Base-by-base conservation (phyloP, 2,797 vertebrate genomes). In the Knipowitschia caucasica region DNA sequence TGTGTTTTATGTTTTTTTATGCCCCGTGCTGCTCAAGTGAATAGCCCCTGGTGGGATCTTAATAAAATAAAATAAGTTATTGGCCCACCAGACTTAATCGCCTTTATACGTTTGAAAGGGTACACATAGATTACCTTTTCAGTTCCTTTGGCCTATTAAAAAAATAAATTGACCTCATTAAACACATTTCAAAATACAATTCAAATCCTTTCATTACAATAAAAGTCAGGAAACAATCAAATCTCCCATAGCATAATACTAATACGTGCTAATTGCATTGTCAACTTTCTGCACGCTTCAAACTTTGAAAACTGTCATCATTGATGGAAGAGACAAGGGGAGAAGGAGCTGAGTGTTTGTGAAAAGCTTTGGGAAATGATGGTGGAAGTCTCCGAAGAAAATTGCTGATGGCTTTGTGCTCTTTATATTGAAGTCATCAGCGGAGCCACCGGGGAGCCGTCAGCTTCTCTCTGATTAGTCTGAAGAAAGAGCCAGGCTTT, bases 371-470 rank as follows among this genome's bases (percentile, higher is more conserved):
- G 47, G 27, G 12, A 14, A 18, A 36, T 55, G 26, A 12, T 10
- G 25, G 47, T 43, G 45, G 40, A 17, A 34, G 47, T 50, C 54
- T 46, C 31, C 27, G 23, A 35, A 67, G 47, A 44, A 61, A 38
- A 55, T 30, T 43, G 36, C 53, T 67, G 64, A 46, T 62, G 61
- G 45, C 53, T 40, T 65, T 31, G 25, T 15, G 25, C 12, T 29
- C 11, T 53, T 74, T 59, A 59, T 59, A 63, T 59, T 52, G 9
- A 56, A 52, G 30, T 63, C 34, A 59, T 58, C 26, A 24, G 43
- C 18, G 45, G 45, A 50, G 53, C 38, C 31, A 43, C 40, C 46
- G 24, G 23, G 30, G 40, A 63, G 40, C 31, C 29, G 15, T 62
- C 51, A 44, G 52, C 67, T 40, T 62, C 52, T 27, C 46, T 23